phyloP scores from a whole-genome alignment of 2,113 vertebrate genomes.

The Clarias macrocephalus region DNA sequence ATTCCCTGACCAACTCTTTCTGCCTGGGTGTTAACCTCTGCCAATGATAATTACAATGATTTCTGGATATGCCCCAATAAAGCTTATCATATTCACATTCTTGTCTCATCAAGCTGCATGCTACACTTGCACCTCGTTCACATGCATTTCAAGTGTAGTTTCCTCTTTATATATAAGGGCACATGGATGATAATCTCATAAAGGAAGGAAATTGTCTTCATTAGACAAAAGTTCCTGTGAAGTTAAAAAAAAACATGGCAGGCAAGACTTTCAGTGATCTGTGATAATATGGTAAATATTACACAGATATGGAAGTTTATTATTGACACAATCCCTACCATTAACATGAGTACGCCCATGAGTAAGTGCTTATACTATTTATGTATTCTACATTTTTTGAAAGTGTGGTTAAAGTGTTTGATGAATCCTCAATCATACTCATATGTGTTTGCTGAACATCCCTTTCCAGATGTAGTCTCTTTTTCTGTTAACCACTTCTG shows the following conservation, averaged over 20 bases:
- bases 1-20: not conserved
- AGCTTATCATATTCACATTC: not conserved
- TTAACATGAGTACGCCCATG: not conserved
- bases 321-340: not conserved
- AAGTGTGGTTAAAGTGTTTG: not conserved
- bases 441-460: not conserved
- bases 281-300: not conserved
- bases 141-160: not conserved
- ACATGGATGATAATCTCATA: not conserved
- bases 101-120: not conserved
- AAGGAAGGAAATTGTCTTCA: not conserved
- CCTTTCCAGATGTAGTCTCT: not conserved
- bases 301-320: not conserved
- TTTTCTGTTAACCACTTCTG: not conserved
- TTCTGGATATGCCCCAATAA: not conserved
- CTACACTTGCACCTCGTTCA: not conserved
- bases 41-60: not conserved
- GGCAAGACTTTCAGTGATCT: not conserved
- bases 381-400: not conserved
- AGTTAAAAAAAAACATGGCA: not conserved
- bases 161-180: not conserved
- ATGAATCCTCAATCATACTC: not conserved
- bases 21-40: not conserved
- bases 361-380: not conserved
- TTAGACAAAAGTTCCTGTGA: not conserved